phyloP scores from a whole-genome alignment of 2,113 vertebrate species.

The Pantherophis guttatus region DNA sequence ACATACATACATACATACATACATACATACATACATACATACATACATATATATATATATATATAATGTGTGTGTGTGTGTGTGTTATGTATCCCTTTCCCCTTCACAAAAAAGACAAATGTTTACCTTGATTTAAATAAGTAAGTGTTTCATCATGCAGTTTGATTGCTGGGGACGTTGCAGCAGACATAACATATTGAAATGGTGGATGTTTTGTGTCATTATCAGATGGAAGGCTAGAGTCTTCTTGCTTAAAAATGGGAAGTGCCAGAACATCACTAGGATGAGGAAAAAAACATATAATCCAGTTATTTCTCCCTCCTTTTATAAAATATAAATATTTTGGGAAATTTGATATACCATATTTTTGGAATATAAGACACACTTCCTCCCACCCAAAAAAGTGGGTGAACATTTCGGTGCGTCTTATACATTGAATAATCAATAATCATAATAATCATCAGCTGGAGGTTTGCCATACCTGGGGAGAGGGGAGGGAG shows the following conservation, averaged over 20 bases:
- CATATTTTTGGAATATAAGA: too few relatives aligned
- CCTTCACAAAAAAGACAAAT: not conserved
- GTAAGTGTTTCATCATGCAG: constrained; percentile 81
- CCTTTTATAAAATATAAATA: not conserved
- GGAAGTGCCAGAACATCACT: constrained; percentile 83
- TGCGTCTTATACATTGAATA: too few relatives aligned
- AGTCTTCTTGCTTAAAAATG: constrained; percentile 85
- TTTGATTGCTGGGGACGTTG: constrained; percentile 80
- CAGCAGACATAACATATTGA: constrained; percentile 80
- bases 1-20: too few relatives aligned
- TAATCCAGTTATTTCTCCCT: not conserved
- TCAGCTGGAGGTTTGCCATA: too few relatives aligned
- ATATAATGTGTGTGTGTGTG: not conserved
- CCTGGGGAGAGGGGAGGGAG: too few relatives aligned
- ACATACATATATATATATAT: not conserved
- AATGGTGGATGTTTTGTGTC: constrained; percentile 80
- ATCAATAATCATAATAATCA: too few relatives aligned
- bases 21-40: too few relatives aligned
- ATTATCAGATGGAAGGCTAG: constrained; percentile 75
- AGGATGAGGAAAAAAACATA: constrained; percentile 33
- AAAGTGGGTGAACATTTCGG: too few relatives aligned
- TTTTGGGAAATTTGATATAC: not conserved
- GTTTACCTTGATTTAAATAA: constrained; percentile 82
- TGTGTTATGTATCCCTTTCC: not conserved
- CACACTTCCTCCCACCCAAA: too few relatives aligned